A percentile compares a stretch with the other conserved stretches of the same genome.
Conservation (phyloP, 2,113 vertebrate genomes). For the Hippopotamus amphibius region DNA sequence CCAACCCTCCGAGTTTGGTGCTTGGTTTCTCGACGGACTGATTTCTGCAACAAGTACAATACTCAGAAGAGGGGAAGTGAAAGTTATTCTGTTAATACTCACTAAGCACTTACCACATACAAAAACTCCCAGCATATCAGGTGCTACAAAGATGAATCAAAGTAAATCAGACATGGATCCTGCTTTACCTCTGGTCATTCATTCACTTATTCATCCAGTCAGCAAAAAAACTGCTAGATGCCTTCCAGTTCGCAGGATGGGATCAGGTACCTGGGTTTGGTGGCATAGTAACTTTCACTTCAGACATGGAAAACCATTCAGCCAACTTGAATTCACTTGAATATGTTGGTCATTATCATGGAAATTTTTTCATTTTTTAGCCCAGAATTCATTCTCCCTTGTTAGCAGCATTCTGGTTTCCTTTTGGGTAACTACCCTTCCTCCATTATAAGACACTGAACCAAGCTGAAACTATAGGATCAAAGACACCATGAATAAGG, state of each 20-base stretch:
- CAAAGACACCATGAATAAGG: not conserved
- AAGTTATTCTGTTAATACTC: too few relatives aligned
- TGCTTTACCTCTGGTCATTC: not conserved
- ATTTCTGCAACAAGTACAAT: too few relatives aligned
- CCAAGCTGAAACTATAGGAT: not conserved
- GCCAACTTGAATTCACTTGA: not conserved
- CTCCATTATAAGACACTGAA: not conserved
- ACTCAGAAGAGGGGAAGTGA: too few relatives aligned
- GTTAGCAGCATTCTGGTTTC: not conserved
- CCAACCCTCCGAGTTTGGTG: too few relatives aligned
- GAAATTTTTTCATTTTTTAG: not conserved
- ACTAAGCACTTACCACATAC: not conserved
- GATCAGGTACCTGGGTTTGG: not conserved
- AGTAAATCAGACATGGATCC: not conserved
- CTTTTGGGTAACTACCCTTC: not conserved
- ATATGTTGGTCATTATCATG: not conserved
- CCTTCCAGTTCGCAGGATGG: not conserved
- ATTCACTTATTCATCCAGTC: not conserved
- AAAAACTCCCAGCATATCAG: not conserved
- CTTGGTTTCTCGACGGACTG: too few relatives aligned
- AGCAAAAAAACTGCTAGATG: not conserved
- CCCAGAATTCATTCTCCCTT: conserved; percentile 2
- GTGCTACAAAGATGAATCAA: not conserved
- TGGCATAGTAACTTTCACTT: not conserved
- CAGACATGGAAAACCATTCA: not conserved